These are phyloP conservation scores for Aphaenogaster ashmeadi DNA, from an alignment of 1,140 invertebrate species.

Conservation along the genomic window DNA sequence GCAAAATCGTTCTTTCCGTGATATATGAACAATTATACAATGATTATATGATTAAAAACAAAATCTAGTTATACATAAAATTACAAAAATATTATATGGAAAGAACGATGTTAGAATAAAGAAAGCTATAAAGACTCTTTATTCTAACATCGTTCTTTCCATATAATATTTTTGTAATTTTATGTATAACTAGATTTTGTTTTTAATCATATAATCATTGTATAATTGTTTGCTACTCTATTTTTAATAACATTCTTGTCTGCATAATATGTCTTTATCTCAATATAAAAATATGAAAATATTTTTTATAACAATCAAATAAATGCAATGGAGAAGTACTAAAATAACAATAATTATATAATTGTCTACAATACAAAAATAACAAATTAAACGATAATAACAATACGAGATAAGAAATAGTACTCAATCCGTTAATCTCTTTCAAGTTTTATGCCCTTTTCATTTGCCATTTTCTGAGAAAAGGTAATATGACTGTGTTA, in stretches of 20 bases:
- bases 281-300: background rate
- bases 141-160: background rate
- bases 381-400: background rate
- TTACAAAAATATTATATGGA: background rate
- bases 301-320: background rate
- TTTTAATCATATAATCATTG: background rate
- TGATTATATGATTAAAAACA: background rate
- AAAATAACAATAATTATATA: background rate
- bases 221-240: background rate
- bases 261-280: background rate
- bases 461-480: background rate
- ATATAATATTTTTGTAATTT: background rate
- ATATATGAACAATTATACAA: background rate
- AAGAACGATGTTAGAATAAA: background rate
- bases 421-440: background rate
- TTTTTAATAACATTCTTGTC: background rate
- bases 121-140: background rate
- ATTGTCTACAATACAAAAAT: background rate
- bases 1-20: too few species aligned
- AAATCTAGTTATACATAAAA: background rate
- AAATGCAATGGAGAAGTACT: background rate
- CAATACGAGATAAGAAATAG: background rate
- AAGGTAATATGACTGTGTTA: background rate
- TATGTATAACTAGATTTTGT: background rate
- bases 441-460: too few species aligned